Conservation (phyloP, 1,140 invertebrate genomes). For the Bombus waltoni region DNA sequence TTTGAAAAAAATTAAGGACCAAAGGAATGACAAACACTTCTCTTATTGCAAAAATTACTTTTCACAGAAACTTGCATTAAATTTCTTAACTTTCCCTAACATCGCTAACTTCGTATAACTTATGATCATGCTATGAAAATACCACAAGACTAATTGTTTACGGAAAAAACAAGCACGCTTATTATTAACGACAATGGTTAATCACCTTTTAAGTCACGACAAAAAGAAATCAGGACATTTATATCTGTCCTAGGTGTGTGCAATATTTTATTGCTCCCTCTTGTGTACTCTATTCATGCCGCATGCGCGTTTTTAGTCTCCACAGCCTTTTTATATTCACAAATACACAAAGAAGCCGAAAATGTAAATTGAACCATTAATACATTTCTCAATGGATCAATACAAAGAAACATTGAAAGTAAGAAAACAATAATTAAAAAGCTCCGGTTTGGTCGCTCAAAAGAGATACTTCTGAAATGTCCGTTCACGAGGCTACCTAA, state of each 20-base stretch:
- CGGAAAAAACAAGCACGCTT: not conserved
- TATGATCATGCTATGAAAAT: not conserved
- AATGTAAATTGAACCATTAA: too few species aligned
- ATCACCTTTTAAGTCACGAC: not conserved
- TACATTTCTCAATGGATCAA: too few species aligned
- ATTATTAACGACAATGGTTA: slow-evolving; percentile 1
- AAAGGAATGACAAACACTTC: too few species aligned
- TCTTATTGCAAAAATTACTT: too few species aligned
- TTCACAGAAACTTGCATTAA: too few species aligned
- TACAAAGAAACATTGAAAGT: too few species aligned
- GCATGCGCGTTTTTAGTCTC: not conserved
- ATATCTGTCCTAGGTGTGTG: not conserved
- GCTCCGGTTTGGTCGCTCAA: not conserved
- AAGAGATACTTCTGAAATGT: too few species aligned
- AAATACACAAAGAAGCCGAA: too few species aligned
- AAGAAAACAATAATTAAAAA: too few species aligned
- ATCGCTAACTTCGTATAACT: not conserved
- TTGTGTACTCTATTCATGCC: not conserved
- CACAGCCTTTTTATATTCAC: not conserved
- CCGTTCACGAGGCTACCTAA: not conserved
- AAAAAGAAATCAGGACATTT: slow-evolving; percentile 1
- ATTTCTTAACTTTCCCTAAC: not conserved
- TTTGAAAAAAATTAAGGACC: too few species aligned
- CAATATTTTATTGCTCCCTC: slow-evolving; percentile 17
- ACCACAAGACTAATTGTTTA: not conserved